A percentile compares a stretch with the other conserved stretches of the same genome.
Conservation (phyloP, 2,113 vertebrate genomes). For the Paratilapia polleni region DNA sequence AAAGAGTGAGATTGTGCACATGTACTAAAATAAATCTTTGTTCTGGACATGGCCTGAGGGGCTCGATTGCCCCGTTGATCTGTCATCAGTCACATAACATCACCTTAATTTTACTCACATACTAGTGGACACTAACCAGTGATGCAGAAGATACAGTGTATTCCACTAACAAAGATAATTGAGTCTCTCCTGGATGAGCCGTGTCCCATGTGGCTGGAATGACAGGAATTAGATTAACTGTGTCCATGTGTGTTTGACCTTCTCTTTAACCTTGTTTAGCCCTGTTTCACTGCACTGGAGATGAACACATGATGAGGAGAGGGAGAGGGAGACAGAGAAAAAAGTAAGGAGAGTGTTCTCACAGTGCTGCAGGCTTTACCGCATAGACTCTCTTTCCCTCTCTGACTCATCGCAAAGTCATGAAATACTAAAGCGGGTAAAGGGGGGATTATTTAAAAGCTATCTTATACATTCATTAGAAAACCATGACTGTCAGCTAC, state of each 20-base stretch:
- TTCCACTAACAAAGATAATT: constrained; percentile 36
- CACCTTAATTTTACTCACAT: constrained; percentile 2
- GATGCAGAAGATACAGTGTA: constrained; percentile 16
- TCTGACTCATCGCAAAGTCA: constrained; percentile 72
- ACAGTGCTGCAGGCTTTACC: constrained; percentile 53
- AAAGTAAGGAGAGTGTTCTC: constrained; percentile 31
- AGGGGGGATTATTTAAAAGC: constrained; percentile 69
- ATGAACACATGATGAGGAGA: constrained; percentile 30
- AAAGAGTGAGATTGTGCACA: not conserved
- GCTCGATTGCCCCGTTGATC: not conserved
- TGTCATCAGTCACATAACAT: constrained; percentile 5
- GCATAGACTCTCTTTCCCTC: constrained; percentile 40
- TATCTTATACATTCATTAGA: constrained; percentile 48
- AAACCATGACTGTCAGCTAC: constrained; percentile 37
- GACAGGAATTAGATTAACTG: constrained; percentile 58
- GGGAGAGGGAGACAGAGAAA: constrained; percentile 18
- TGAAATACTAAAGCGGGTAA: constrained; percentile 64
- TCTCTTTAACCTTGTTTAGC: constrained; percentile 75
- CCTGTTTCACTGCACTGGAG: constrained; percentile 40
- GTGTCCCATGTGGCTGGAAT: constrained; percentile 34
- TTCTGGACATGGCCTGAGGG: constrained; percentile 1
- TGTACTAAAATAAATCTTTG: constrained; percentile 27
- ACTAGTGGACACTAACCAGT: not conserved
- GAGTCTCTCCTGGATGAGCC: constrained; percentile 30
- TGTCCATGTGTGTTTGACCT: constrained; percentile 68